Conservation (phyloP, 2,113 vertebrate genomes). For the Tragelaphus buxtoni region DNA sequence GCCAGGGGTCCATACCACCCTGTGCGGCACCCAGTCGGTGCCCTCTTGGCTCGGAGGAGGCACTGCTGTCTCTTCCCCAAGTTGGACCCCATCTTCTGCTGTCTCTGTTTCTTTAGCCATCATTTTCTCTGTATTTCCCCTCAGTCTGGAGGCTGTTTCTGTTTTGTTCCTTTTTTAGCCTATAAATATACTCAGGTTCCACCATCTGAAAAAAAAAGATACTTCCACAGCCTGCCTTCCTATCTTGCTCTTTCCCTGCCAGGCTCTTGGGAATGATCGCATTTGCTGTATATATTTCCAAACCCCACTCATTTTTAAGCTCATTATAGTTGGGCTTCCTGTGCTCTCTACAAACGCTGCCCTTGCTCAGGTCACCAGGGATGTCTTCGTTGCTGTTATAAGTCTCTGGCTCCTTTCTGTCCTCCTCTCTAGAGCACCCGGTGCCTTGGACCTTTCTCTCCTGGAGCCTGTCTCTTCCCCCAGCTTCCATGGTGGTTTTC, state of each 20-base stretch:
- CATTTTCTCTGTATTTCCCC: neutral
- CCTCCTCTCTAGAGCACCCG: neutral
- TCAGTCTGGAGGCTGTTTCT: neutral
- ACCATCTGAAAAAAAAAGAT: neutral
- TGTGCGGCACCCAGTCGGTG: fast-evolving
- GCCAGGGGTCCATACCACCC: neutral
- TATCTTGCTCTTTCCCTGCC: neutral
- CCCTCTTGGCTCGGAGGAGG: neutral
- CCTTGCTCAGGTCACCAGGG: neutral
- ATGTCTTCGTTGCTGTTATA: neutral
- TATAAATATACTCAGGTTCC: neutral
- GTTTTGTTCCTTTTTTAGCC: neutral
- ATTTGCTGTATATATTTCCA: neutral
- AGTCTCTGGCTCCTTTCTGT: neutral
- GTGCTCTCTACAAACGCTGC: neutral
- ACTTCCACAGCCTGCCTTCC: too few species aligned
- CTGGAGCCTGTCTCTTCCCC: neutral
- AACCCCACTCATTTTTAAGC: neutral
- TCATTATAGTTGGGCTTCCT: neutral
- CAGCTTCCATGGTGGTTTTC: neutral
- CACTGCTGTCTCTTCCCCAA: neutral
- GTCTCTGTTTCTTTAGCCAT: neutral
- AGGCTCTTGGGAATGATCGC: neutral
- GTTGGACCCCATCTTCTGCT: neutral
- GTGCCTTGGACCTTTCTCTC: neutral